A percentile compares a stretch with the other conserved stretches of the same genome.
phyloP scores from a whole-genome alignment of 2,888 invertebrate genomes.

The Caenorhabditis uteleia region DNA sequence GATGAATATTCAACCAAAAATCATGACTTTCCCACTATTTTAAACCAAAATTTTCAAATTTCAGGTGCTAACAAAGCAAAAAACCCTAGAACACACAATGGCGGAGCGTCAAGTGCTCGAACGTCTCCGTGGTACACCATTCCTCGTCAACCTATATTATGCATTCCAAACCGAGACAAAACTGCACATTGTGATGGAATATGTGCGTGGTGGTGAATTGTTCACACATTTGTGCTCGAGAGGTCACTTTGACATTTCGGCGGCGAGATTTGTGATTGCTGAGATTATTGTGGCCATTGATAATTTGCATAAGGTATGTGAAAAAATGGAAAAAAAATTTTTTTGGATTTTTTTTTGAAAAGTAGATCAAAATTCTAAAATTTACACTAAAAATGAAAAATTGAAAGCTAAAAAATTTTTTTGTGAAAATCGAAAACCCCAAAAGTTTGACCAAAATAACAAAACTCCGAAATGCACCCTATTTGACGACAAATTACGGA shows the following conservation, averaged over 20 bases:
- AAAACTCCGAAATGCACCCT: too few relatives aligned
- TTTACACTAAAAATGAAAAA: neutral
- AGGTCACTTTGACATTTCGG: slow-evolving; percentile 87
- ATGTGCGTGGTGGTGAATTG: slow-evolving; percentile 93
- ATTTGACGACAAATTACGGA: too few relatives aligned
- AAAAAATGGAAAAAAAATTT: neutral
- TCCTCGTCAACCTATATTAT: slow-evolving; percentile 93
- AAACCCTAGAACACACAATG: slow-evolving; percentile 94
- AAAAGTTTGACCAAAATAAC: too few relatives aligned
- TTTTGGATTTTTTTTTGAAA: too few relatives aligned
- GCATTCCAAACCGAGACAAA: slow-evolving; percentile 98
- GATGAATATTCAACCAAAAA: neutral
- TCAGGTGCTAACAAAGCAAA: slow-evolving; percentile 77
- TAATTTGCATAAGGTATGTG: slow-evolving; percentile 87
- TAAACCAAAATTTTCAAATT: too few relatives aligned
- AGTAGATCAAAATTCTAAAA: neutral
- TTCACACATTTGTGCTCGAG: slow-evolving; percentile 94
- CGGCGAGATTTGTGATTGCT: slow-evolving; percentile 91
- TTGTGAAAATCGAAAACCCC: too few relatives aligned
- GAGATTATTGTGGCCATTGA: slow-evolving; percentile 94
- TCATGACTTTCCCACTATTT: neutral
- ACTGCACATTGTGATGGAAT: slow-evolving; percentile 93
- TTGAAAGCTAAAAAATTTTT: neutral
- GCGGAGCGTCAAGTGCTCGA: slow-evolving; percentile 90
- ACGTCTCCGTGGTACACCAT: slow-evolving; percentile 90